Base-by-base conservation (phyloP, 2,888 invertebrate species). In the Dichetophora obliterata region DNA sequence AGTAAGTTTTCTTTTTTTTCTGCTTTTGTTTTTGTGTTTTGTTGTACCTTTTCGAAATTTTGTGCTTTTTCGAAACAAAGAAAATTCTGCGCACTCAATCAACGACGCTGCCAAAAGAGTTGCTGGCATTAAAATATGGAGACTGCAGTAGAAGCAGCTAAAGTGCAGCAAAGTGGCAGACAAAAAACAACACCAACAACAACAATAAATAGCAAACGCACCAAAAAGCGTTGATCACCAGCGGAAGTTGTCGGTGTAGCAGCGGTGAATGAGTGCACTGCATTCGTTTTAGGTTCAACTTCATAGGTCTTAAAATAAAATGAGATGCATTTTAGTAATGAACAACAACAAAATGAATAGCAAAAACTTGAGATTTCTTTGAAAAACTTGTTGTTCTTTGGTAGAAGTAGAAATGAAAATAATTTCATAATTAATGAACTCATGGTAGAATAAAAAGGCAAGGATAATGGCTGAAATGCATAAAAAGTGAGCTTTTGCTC, bases 231-330 rank as follows among this genome's bases (percentile, higher is more conserved):
- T 11, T 6, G 37, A 37, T 37, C 37, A 8, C 37, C 37, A 37
- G 8, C 37, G 37, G 37, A 37, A 37, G 37, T 37, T 37, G 37
- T 37, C 37, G 37, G 5, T 8, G 37, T 43, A 0, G 43, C 43
- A 43, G 43, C 43, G 43, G 43, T 43, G 43, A 43, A 43, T 43
- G 14, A 43, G 43, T n/a, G n/a, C n/a, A n/a, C 37, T 5, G 37
- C 43, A 14, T 14, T 43, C 43, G 43, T 43, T 43, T n/a, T 14
- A 43, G 43, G 43, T 43, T 43, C 83, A 83, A 84, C 76, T 77
- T 50, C 65, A 22, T 54, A 34, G 24, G 9, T 22, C 24, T 48
- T 34, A 37, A 19, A 52, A 27, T 52, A 50, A 27, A 48, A 27
- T n/a, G 8, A 48, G 24, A 4, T 34, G 16, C 57, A 31, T 37